These are phyloP conservation scores for Heliornis fulica DNA, from an alignment of 2,113 vertebrate species.

Conservation along the genomic window DNA sequence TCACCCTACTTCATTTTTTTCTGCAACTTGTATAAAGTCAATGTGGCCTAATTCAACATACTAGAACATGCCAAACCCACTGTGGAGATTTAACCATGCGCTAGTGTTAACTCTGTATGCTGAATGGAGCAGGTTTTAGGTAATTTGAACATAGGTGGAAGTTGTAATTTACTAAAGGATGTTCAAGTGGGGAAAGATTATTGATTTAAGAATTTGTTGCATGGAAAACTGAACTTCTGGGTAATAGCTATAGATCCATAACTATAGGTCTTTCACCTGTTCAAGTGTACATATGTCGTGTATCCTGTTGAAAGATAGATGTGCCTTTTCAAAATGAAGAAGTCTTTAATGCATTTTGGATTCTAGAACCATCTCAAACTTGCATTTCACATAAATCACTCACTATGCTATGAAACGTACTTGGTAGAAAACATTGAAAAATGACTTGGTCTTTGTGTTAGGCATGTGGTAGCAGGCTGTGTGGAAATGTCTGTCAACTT, in stretches of 20 bases:
- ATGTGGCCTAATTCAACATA: not conserved
- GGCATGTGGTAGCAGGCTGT: not conserved
- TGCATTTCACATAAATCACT: not conserved
- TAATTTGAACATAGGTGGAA: not conserved
- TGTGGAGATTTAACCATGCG: not conserved
- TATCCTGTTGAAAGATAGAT: not conserved
- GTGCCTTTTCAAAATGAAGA: not conserved
- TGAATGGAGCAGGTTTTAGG: not conserved
- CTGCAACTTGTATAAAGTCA: not conserved
- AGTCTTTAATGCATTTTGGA: not conserved
- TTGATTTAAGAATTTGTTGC: not conserved
- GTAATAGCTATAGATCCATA: not conserved
- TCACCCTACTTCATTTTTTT: not conserved
- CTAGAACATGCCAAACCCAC: not conserved
- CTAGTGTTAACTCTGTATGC: rapidly evolving
- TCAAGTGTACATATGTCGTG: not conserved
- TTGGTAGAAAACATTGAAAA: not conserved
- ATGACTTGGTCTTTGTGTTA: not conserved
- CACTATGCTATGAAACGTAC: rapidly evolving
- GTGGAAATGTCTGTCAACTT: not conserved
- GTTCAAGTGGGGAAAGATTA: not conserved
- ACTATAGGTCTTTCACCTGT: not conserved
- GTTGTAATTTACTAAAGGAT: not conserved
- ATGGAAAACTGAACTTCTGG: not conserved
- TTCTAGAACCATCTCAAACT: not conserved